phyloP scores from a whole-genome alignment of 2,888 invertebrate genomes.

The Linnaemya tessellans region DNA sequence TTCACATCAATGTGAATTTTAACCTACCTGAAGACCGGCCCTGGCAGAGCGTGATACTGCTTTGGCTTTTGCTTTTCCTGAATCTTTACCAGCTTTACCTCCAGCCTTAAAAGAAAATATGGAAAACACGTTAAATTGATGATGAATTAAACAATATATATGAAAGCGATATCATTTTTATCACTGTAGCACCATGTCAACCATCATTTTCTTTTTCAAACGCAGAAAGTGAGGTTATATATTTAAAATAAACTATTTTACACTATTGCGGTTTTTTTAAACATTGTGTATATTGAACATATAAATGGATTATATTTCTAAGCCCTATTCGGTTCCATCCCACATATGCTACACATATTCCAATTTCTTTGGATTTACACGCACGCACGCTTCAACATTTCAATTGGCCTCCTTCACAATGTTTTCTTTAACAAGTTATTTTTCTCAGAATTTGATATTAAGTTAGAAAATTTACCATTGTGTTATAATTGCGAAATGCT shows the following conservation, averaged over 20 bases:
- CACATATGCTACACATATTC: constrained; percentile 17
- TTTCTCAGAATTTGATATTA: not conserved
- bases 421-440: constrained; percentile 60
- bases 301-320: not conserved
- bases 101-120: constrained; percentile 92
- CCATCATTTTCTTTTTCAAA: constrained; percentile 29
- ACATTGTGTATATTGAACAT: not conserved
- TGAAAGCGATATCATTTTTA: constrained; percentile 40
- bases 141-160: constrained; percentile 16
- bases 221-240: constrained; percentile 73
- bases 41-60: constrained; percentile 99
- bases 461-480: constrained; percentile 68
- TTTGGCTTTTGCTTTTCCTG: constrained; percentile 99
- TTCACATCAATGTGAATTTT: constrained; percentile 3
- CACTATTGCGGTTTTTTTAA: not conserved
- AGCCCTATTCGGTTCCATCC: not conserved
- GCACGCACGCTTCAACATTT: constrained; percentile 71
- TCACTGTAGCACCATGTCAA: constrained; percentile 48
- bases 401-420: constrained; percentile 59
- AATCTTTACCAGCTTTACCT: constrained; percentile 99
- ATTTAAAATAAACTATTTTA: not conserved
- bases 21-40: constrained; percentile 97
- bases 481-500: constrained; percentile 45
- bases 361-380: constrained; percentile 52
- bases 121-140: constrained; percentile 31